phyloP scores from a whole-genome alignment of 2,888 invertebrate species.

The Acrobasis consociella region DNA sequence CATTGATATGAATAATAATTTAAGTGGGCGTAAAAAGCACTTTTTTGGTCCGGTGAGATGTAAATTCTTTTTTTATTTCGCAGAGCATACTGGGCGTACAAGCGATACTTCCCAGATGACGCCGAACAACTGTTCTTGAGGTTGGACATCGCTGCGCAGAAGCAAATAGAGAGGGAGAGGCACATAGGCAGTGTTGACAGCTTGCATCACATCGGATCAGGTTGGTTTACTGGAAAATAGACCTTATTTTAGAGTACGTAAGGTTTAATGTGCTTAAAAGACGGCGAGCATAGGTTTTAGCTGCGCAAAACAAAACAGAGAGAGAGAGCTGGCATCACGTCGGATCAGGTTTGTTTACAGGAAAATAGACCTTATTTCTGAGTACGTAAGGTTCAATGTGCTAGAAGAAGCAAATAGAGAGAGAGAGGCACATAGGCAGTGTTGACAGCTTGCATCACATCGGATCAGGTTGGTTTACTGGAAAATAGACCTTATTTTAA shows the following conservation, averaged over 20 bases:
- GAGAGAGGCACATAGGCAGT: conserved; percentile 70
- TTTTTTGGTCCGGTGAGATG: background rate
- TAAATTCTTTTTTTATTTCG: background rate
- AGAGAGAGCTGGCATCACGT: no score
- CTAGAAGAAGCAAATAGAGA: conserved; percentile 83
- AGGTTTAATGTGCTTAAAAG: background rate
- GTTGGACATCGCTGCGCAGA: conserved; percentile 89
- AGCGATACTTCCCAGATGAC: conserved; percentile 94
- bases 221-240: conserved; percentile 37
- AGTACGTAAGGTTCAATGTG: no score
- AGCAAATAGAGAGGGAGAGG: conserved; percentile 81
- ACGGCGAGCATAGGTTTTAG: no score
- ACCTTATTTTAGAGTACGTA: background rate
- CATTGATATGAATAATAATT: no score
- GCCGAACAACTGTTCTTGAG: conserved; percentile 92
- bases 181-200: conserved; percentile 68
- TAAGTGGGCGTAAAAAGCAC: no score
- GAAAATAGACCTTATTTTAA: background rate
- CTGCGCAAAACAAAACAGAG: no score
- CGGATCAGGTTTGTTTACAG: no score
- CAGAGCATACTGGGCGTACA: conserved; percentile 95
- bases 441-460: conserved; percentile 69
- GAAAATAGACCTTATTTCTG: no score
- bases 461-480: conserved; percentile 56
- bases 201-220: conserved; percentile 66